Conservation (phyloP, 2,113 vertebrate species). For the Thalassoma bifasciatum region DNA sequence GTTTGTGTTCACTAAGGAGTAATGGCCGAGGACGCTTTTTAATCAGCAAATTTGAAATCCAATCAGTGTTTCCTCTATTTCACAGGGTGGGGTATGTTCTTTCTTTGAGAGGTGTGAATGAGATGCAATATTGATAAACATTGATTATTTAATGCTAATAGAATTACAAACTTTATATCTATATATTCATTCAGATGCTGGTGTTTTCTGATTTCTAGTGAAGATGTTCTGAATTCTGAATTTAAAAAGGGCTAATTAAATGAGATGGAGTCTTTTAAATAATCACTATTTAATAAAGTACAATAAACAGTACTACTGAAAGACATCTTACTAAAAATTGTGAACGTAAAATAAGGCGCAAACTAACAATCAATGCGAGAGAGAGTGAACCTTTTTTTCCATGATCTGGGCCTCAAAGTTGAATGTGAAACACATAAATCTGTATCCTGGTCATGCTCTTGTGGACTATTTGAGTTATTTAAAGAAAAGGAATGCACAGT, state of each 20-base stretch:
- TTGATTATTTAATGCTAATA: not conserved
- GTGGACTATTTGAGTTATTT: constrained; percentile 28
- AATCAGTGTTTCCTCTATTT: not conserved
- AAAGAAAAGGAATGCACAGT: constrained; percentile 21
- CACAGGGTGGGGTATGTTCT: not conserved
- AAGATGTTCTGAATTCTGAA: too few species aligned
- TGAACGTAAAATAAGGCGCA: not conserved
- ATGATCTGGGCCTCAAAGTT: not conserved
- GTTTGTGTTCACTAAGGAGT: not conserved
- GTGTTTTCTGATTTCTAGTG: too few species aligned
- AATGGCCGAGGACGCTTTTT: not conserved
- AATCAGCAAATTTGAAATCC: constrained; percentile 1
- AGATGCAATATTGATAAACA: not conserved
- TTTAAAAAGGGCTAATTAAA: not conserved
- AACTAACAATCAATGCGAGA: not conserved
- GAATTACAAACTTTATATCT: not conserved
- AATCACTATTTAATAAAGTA: not conserved
- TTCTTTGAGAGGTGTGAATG: not conserved
- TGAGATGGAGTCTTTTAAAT: not conserved
- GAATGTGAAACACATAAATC: not conserved
- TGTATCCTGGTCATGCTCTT: constrained; percentile 3
- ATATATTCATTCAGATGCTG: not conserved
- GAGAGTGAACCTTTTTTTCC: not conserved
- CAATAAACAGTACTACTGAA: too few species aligned
- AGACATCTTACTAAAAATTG: not conserved